Conservation (phyloP, 1,140 invertebrate species). For the Lamellibrachia luymesi region DNA sequence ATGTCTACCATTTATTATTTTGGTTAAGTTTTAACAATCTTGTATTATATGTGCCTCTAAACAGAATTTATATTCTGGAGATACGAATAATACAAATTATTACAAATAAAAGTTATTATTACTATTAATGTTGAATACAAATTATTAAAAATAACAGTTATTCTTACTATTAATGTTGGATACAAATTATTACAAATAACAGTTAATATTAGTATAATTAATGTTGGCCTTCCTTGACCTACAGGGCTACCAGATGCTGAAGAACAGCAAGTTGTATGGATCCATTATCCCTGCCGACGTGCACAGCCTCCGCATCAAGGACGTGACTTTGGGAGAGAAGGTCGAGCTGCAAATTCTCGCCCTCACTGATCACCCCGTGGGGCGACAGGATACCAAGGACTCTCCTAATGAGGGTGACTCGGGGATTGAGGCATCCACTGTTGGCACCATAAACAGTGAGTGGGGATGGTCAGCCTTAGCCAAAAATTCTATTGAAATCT, state of each 20-base stretch:
- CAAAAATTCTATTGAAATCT: not conserved
- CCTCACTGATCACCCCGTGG: slow-evolving; percentile 54
- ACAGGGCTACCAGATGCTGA: slow-evolving; percentile 56
- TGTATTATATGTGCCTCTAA: no score
- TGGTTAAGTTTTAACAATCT: no score
- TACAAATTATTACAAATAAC: no score
- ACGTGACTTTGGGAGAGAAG: slow-evolving; percentile 52
- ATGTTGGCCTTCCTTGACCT: not conserved
- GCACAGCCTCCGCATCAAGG: slow-evolving; percentile 47
- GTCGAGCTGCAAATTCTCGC: slow-evolving; percentile 53
- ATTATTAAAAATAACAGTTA: no score
- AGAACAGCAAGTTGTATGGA: slow-evolving; percentile 54
- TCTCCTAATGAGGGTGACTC: slow-evolving; percentile 21
- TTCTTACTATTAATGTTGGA: no score
- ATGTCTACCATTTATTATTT: no score
- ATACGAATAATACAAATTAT: no score
- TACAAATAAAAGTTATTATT: no score
- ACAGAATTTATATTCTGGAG: no score
- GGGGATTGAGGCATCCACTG: slow-evolving; percentile 20
- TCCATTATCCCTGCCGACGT: slow-evolving; percentile 52
- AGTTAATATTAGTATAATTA: not conserved
- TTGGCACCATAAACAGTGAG: not conserved
- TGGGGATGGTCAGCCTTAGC: not conserved
- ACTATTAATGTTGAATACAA: no score
- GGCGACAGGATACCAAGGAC: slow-evolving; percentile 24